These are phyloP conservation scores for Colletes latitarsis DNA, from an alignment of 1,140 invertebrate genomes.

Conservation along the genomic window DNA sequence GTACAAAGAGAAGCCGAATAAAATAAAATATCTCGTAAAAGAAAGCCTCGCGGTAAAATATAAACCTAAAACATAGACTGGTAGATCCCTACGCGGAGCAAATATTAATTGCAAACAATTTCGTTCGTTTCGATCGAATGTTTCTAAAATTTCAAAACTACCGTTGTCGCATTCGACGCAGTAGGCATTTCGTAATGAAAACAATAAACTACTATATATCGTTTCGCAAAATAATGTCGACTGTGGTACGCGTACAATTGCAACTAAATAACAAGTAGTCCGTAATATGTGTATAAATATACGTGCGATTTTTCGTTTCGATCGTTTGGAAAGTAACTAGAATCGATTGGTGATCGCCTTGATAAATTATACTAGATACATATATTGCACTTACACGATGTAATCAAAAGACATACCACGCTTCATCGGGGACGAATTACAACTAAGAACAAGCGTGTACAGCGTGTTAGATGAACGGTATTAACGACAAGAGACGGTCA, in stretches of 20 bases:
- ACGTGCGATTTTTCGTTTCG: not conserved
- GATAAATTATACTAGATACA: not conserved
- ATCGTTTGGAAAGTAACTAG: not conserved
- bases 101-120: not conserved
- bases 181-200: not conserved
- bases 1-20: not conserved
- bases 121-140: not conserved
- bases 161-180: not conserved
- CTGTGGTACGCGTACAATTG: not conserved
- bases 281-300: not conserved
- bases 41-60: not conserved
- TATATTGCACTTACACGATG: not conserved
- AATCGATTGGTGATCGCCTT: not conserved
- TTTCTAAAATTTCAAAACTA: not conserved
- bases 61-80: not conserved
- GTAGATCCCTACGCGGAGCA: not conserved
- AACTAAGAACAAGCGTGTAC: not conserved
- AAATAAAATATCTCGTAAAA: not conserved
- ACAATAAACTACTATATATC: not conserved
- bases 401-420: slow-evolving; percentile 8
- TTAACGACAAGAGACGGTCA: not conserved
- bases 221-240: too few species aligned
- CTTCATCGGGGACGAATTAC: not conserved
- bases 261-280: not conserved
- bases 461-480: not conserved